Percentiles rank a stretch among this genome's conserved stretches.
Conservation (phyloP, 2,797 vertebrate species). For the Heteromormyrus szaboi region DNA sequence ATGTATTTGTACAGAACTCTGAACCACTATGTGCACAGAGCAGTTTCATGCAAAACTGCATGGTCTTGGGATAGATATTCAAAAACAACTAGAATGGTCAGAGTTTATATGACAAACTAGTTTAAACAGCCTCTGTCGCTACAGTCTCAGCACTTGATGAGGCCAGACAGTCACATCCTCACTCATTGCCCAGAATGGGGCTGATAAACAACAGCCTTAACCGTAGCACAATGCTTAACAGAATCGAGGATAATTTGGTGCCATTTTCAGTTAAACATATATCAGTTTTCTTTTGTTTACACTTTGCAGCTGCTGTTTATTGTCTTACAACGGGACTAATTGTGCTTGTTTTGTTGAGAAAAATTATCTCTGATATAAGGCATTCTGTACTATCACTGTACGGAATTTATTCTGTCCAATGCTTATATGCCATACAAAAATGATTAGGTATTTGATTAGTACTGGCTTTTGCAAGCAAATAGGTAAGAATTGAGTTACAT, state of each 20-base stretch:
- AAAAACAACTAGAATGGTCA: not conserved
- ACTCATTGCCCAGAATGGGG: not conserved
- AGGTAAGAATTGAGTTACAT: conserved; percentile 19
- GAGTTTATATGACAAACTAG: not conserved
- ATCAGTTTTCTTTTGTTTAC: not conserved
- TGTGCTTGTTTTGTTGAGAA: not conserved
- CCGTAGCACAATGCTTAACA: conserved; percentile 3
- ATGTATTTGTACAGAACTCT: not conserved
- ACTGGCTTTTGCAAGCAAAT: not conserved
- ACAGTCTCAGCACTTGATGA: not conserved
- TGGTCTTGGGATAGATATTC: not conserved
- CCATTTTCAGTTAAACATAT: not conserved
- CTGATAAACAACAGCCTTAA: conserved; percentile 16
- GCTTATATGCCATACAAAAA: conserved; percentile 3
- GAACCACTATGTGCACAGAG: not conserved
- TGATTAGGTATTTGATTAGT: conserved; percentile 8
- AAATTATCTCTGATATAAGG: not conserved
- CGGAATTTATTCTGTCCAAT: not conserved
- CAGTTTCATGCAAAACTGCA: not conserved
- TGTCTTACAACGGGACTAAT: not conserved
- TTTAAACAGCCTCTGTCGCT: not conserved
- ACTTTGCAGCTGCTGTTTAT: not conserved
- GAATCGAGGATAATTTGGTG: conserved; percentile 4
- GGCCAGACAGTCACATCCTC: not conserved
- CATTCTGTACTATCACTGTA: not conserved